Evolutionary conservation across 2,113 vertebrate species (phyloP).

Genomic region (Ceyx cyanopectus): DNA sequence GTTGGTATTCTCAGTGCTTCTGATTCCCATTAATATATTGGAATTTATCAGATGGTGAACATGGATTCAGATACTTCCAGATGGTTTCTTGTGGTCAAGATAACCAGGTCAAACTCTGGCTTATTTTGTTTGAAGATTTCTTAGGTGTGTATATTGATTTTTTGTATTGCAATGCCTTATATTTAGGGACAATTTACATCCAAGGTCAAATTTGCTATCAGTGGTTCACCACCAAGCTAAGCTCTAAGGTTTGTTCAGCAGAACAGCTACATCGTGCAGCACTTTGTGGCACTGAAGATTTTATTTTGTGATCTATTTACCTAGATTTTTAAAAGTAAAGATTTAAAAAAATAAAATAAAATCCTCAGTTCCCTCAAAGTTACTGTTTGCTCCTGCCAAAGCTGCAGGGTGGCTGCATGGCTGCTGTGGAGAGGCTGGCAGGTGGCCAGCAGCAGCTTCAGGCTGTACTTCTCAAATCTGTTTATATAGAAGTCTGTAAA

Average conservation of each 20-base stretch:
- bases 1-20: slow-evolving; percentile 9
- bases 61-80: slow-evolving; percentile 74
- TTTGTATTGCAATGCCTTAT: not conserved
- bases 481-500: not conserved
- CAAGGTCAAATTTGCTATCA: not conserved
- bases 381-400: not conserved
- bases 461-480: not conserved
- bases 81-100: slow-evolving; percentile 93
- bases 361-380: not conserved
- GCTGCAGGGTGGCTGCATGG: not conserved
- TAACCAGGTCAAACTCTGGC: slow-evolving; percentile 86
- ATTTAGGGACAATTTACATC: not conserved
- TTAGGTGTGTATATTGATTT: slow-evolving; percentile 77
- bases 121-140: slow-evolving; percentile 76
- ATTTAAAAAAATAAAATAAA: not conserved
- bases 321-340: not conserved
- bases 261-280: not conserved
- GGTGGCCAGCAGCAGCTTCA: not conserved
- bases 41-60: slow-evolving; percentile 72
- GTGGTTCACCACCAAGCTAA: not conserved
- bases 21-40: not conserved
- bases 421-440: not conserved
- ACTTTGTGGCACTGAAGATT: not conserved
- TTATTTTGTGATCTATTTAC: not conserved
- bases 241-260: not conserved